A percentile compares a stretch with the other conserved stretches of the same genome.
Conservation (phyloP, 1,140 invertebrate genomes). For the Aphidius ervi region DNA sequence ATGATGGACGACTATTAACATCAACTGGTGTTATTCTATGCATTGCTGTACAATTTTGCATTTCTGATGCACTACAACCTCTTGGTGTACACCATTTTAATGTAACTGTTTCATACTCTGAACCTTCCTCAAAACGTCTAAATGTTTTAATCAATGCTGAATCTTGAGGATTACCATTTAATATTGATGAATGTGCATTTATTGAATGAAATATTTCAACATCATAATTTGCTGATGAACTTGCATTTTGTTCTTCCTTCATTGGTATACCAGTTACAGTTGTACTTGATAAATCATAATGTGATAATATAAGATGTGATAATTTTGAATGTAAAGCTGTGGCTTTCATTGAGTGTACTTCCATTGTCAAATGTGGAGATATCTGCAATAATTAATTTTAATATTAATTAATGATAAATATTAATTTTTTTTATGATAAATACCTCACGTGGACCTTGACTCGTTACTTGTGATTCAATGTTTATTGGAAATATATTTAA, state of each 20-base stretch:
- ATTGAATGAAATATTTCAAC: constrained; percentile 91
- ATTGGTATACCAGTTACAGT: constrained; percentile 98
- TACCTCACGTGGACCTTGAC: constrained; percentile 63
- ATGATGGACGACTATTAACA: constrained; percentile 90
- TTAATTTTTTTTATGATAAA: constrained; percentile 12
- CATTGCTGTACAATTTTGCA: constrained; percentile 76
- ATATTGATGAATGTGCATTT: constrained; percentile 75
- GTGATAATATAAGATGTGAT: constrained; percentile 71
- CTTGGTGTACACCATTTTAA: constrained; percentile 95
- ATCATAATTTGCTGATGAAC: constrained; percentile 96
- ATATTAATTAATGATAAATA: neutral
- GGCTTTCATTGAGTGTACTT: constrained; percentile 69
- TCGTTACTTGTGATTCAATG: constrained; percentile 68
- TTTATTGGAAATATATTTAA: constrained; percentile 82
- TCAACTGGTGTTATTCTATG: constrained; percentile 92
- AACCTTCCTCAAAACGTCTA: constrained; percentile 58
- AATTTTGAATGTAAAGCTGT: constrained; percentile 60
- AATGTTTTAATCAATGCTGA: constrained; percentile 48
- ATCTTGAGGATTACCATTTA: constrained; percentile 58
- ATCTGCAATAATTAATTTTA: constrained; percentile 48
- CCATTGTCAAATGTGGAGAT: constrained; percentile 61
- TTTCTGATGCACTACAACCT: constrained; percentile 71
- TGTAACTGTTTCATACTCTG: constrained; percentile 73
- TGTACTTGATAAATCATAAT: constrained; percentile 91
- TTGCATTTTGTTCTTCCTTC: constrained; percentile 99